These are phyloP conservation scores for Timandra comae DNA, from an alignment of 2,888 invertebrate genomes.

Conservation along the genomic window DNA sequence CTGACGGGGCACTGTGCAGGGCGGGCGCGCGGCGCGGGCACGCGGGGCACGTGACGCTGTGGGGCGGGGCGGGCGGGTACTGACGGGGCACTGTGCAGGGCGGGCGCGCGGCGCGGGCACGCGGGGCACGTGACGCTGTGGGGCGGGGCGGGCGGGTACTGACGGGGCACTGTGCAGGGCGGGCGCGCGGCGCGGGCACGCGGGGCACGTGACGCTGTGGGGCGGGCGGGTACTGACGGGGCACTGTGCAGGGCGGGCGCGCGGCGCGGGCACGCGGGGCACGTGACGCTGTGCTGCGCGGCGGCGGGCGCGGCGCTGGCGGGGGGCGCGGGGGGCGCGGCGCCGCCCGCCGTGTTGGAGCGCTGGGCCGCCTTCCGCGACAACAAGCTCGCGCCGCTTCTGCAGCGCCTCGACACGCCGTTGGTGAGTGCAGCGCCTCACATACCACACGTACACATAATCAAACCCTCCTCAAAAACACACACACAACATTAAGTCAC, in stretches of 20 bases:
- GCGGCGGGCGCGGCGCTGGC: constrained; percentile 22
- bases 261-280: constrained; percentile 10
- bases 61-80: constrained; percentile 19
- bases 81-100: constrained; percentile 5
- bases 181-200: constrained; percentile 33
- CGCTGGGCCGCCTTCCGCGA: constrained; percentile 33
- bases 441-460: no score
- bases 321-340: constrained; percentile 17
- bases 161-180: constrained; percentile 4
- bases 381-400: constrained; percentile 30
- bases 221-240: constrained; percentile 23
- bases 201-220: no score
- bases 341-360: constrained; percentile 5
- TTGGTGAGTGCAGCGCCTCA: constrained; percentile 37
- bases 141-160: constrained; percentile 19
- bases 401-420: constrained; percentile 44
- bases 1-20: constrained; percentile 5
- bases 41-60: constrained; percentile 24
- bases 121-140: constrained; percentile 20
- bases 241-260: constrained; percentile 16
- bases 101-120: constrained; percentile 33
- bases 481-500: no score
- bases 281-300: constrained; percentile 18
- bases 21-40: constrained; percentile 30
- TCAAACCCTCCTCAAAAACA: no score